These are phyloP conservation scores for Myxocyprinus asiaticus DNA, from an alignment of 2,113 vertebrate genomes.

Conservation along the genomic window DNA sequence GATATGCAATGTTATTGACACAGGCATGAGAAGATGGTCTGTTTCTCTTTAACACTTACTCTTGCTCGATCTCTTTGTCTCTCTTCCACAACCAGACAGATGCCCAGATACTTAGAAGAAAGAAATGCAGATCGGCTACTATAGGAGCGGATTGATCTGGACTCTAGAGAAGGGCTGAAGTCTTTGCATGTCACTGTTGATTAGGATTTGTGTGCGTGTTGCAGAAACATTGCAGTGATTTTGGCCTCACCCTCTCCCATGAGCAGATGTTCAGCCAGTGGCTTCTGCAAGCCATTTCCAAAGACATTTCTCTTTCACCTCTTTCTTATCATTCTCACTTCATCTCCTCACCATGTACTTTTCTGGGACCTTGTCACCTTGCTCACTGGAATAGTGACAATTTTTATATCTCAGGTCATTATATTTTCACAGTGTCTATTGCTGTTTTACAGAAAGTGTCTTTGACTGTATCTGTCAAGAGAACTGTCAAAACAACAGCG, in stretches of 20 bases:
- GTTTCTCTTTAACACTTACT: conserved; percentile 33
- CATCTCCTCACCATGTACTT: background rate
- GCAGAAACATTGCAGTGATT: conserved; percentile 45
- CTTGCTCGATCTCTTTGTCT: background rate
- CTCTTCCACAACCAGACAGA: conserved; percentile 48
- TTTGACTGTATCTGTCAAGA: background rate
- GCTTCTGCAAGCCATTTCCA: conserved; percentile 24
- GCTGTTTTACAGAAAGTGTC: no score
- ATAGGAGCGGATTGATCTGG: conserved; percentile 47
- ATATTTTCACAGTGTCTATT: no score
- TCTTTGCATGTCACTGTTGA: conserved; percentile 51
- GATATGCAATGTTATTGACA: conserved; percentile 19
- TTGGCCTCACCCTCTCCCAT: conserved; percentile 38
- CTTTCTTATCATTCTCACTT: conserved; percentile 46
- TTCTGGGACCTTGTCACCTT: no score
- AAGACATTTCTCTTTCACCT: background rate
- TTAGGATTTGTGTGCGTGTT: conserved; percentile 47
- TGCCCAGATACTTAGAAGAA: conserved; percentile 46
- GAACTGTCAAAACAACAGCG: background rate
- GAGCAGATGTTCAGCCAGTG: conserved; percentile 32
- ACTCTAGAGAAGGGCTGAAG: conserved; percentile 48
- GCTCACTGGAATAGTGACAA: no score
- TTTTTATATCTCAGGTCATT: no score
- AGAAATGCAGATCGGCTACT: conserved; percentile 56
- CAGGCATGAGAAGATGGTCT: conserved; percentile 30